phyloP scores from a whole-genome alignment of 2,888 invertebrate species.

The Gerris lacustris region DNA sequence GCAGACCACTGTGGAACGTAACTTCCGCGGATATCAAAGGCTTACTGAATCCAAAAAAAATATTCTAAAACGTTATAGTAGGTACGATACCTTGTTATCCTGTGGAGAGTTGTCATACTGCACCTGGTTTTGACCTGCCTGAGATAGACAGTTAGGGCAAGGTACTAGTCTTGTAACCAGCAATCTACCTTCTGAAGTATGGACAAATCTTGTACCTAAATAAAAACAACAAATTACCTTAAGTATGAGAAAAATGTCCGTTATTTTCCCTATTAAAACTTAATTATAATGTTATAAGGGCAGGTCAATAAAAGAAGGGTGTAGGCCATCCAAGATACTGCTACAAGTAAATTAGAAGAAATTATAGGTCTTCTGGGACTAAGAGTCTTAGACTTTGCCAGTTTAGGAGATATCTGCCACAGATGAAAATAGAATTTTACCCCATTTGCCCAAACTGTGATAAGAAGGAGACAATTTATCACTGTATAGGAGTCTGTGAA shows the following conservation, averaged over 20 bases:
- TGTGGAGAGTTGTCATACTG: neutral
- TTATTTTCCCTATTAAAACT: neutral
- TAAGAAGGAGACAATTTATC: too few species aligned
- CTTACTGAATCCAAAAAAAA: too few species aligned
- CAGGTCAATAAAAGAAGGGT: neutral
- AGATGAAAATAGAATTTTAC: too few species aligned
- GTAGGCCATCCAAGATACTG: neutral
- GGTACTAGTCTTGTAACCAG: constrained; percentile 86
- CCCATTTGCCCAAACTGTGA: too few species aligned
- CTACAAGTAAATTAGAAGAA: too few species aligned
- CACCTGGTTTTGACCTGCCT: constrained; percentile 30
- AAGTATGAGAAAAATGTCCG: neutral
- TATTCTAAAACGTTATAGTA: too few species aligned
- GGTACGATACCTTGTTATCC: constrained; percentile 16
- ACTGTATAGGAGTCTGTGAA: too few species aligned
- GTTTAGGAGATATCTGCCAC: too few species aligned
- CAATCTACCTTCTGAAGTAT: constrained; percentile 91
- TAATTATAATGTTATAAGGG: neutral
- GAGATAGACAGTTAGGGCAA: constrained; percentile 73
- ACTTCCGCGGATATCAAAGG: too few species aligned
- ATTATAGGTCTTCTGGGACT: too few species aligned
- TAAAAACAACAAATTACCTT: constrained; percentile 2
- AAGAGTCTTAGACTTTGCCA: too few species aligned
- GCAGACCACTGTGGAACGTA: too few species aligned
- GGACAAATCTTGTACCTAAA: constrained; percentile 85